A percentile compares a stretch with the other conserved stretches of the same genome.
These are phyloP conservation scores for Epirrhoe tristata DNA, from an alignment of 2,888 invertebrate species.

Conservation along the genomic window DNA sequence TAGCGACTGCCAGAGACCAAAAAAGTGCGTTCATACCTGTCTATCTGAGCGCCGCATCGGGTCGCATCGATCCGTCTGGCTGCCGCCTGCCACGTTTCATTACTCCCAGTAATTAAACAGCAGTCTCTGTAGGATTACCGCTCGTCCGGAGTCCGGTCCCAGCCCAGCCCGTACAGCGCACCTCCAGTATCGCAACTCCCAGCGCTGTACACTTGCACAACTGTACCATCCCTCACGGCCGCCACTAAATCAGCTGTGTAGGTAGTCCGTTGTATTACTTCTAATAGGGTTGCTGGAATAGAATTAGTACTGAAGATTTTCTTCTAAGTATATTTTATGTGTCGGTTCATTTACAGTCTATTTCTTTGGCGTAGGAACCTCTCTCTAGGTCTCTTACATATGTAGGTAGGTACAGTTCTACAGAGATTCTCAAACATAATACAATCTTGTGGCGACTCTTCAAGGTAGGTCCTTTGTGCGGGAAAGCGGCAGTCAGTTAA, in stretches of 20 bases:
- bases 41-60: conserved; percentile 5
- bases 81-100: conserved; percentile 29
- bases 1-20: conserved; percentile 8
- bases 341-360: conserved; percentile 7
- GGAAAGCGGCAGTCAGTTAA: conserved; percentile 3
- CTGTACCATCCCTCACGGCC: neutral
- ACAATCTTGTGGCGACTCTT: neutral
- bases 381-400: neutral
- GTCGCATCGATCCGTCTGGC: conserved; percentile 25
- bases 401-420: neutral
- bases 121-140: conserved; percentile 25
- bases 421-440: neutral
- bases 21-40: conserved; percentile 26
- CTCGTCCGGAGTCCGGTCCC: conserved; percentile 8
- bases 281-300: neutral
- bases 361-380: neutral
- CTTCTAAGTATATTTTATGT: conserved; percentile 6
- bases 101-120: conserved; percentile 29
- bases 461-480: neutral
- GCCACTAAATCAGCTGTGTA: neutral
- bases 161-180: neutral
- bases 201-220: neutral
- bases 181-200: conserved; percentile 7
- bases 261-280: neutral
- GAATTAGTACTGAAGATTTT: neutral